Evolutionary conservation across 2,113 vertebrate genomes (phyloP).

Genomic region (Alligator mississippiensis): DNA sequence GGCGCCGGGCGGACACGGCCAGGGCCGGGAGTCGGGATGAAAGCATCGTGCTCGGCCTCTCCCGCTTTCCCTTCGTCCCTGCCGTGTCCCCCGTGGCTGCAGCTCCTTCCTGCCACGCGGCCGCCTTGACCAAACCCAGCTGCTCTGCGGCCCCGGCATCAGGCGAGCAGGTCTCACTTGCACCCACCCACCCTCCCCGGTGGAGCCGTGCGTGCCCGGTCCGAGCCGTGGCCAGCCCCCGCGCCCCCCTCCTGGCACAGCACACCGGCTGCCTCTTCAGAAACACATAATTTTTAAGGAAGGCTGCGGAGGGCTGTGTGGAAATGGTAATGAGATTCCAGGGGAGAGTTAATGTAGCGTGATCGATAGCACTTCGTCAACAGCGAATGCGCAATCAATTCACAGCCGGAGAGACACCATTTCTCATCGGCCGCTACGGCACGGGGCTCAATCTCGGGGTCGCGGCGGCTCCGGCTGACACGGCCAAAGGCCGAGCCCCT

Average conservation of each 20-base stretch:
- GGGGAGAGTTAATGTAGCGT: not conserved
- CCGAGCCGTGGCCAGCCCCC: too few species aligned
- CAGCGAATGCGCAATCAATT: not conserved
- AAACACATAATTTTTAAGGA: not conserved
- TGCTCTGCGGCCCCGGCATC: not conserved
- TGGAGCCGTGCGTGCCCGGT: too few species aligned
- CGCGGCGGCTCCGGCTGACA: not conserved
- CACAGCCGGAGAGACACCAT: not conserved
- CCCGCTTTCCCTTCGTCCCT: not conserved
- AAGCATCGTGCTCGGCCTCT: not conserved
- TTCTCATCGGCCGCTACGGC: not conserved
- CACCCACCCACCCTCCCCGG: too few species aligned
- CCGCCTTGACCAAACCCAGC: not conserved
- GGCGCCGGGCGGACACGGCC: too few species aligned
- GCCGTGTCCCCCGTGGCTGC: not conserved
- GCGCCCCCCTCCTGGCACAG: not conserved
- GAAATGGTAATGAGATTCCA: not conserved
- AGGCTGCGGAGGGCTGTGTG: not conserved
- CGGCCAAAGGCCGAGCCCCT: too few species aligned
- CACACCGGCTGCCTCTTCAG: too few species aligned
- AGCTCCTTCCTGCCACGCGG: not conserved
- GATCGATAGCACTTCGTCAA: not conserved
- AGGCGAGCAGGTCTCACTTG: not conserved
- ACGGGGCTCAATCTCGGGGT: too few species aligned
- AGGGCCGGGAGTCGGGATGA: too few species aligned